Evolutionary conservation across 2,888 invertebrate genomes (phyloP).

Genomic region (Meiosimyza decipiens): DNA sequence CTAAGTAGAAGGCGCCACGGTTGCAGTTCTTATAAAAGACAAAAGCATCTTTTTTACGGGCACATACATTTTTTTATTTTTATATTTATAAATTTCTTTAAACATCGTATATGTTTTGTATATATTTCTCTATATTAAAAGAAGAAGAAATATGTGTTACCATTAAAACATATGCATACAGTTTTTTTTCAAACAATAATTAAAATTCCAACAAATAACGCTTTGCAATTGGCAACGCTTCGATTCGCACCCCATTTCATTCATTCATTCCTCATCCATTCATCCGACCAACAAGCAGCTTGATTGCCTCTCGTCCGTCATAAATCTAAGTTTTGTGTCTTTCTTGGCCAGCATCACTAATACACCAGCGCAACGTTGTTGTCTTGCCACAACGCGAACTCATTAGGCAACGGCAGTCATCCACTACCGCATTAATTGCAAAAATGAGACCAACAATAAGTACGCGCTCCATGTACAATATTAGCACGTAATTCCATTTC

Average conservation of each 20-base stretch:
- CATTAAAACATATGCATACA: too few relatives aligned
- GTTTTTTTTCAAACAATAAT: too few relatives aligned
- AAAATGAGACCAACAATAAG: background rate
- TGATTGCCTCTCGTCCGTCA: background rate
- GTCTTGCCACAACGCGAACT: background rate
- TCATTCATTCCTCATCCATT: slow-evolving; percentile 25
- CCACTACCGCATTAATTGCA: slow-evolving; percentile 12
- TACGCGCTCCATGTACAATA: slow-evolving; percentile 45
- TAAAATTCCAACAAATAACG: too few relatives aligned
- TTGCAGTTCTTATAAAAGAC: too few relatives aligned
- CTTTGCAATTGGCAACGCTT: slow-evolving; percentile 45
- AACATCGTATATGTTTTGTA: too few relatives aligned
- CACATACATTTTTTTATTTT: too few relatives aligned
- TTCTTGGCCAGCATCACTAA: slow-evolving; percentile 8
- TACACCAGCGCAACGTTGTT: too few relatives aligned
- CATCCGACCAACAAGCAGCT: slow-evolving; percentile 10
- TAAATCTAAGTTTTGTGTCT: slow-evolving; percentile 26
- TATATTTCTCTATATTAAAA: too few relatives aligned
- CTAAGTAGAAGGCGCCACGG: too few relatives aligned
- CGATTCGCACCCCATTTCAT: slow-evolving; percentile 43
- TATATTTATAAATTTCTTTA: too few relatives aligned
- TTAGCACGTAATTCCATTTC: slow-evolving; percentile 54
- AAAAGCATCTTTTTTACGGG: too few relatives aligned
- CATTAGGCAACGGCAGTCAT: slow-evolving; percentile 21
- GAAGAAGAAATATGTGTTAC: too few relatives aligned